A percentile compares a stretch with the other conserved stretches of the same genome.
Evolutionary conservation across 2,888 invertebrate species (phyloP).

Genomic region (Tridacna gigas): DNA sequence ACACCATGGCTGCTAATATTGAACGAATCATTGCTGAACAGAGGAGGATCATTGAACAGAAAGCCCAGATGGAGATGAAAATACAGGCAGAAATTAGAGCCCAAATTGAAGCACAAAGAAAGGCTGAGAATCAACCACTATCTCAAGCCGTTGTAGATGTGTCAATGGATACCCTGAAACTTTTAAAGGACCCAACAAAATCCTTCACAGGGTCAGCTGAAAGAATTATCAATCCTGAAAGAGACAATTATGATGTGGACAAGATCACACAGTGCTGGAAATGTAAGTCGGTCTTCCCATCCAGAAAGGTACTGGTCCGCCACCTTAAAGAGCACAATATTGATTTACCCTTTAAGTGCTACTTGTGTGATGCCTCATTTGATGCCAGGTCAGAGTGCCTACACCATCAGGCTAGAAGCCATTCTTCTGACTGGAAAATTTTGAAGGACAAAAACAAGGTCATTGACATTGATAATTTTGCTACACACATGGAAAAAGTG

Average conservation of each 20-base stretch:
- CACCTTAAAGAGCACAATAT: slow-evolving; percentile 83
- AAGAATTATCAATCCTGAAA: slow-evolving; percentile 79
- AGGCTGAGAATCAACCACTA: slow-evolving; percentile 16
- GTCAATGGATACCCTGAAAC: slow-evolving; percentile 37
- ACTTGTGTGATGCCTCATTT: slow-evolving; percentile 95
- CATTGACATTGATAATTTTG: slow-evolving; percentile 76
- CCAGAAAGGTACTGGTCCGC: slow-evolving; percentile 78
- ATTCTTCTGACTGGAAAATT: slow-evolving; percentile 92
- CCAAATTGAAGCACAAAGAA: slow-evolving; percentile 58
- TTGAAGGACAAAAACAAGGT: slow-evolving; percentile 87
- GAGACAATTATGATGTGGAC: slow-evolving; percentile 83
- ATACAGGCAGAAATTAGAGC: slow-evolving; percentile 61
- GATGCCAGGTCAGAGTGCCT: slow-evolving; percentile 92
- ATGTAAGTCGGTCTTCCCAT: slow-evolving; percentile 77
- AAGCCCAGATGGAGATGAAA: slow-evolving; percentile 57
- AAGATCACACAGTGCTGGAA: slow-evolving; percentile 83
- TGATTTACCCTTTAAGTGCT: slow-evolving; percentile 92
- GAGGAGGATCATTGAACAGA: slow-evolving; percentile 63
- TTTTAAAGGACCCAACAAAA: slow-evolving; percentile 35
- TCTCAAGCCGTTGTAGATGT: slow-evolving; percentile 42
- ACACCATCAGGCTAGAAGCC: slow-evolving; percentile 91
- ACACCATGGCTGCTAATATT: slow-evolving; percentile 50
- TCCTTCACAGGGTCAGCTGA: slow-evolving; percentile 70
- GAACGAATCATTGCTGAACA: slow-evolving; percentile 60
- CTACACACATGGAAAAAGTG: slow-evolving; percentile 79